Base-by-base conservation (phyloP, 2,888 invertebrate genomes). In the Heteromyza rotundicornis region DNA sequence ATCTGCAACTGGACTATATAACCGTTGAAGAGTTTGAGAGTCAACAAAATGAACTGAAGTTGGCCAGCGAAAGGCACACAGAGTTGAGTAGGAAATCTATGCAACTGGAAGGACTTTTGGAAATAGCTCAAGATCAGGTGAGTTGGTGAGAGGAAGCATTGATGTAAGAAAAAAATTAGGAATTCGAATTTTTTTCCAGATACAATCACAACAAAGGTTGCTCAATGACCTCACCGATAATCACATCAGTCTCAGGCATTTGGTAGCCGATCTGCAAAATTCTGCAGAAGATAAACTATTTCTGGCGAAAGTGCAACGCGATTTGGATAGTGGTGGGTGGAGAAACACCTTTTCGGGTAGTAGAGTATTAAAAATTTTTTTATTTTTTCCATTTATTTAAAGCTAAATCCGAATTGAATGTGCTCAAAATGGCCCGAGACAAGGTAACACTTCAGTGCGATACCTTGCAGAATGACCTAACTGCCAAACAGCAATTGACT, bases 201-300 rank as follows among this genome's bases (percentile, higher is more conserved):
- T 83, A 3, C 72, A 74, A 56, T 79, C 81, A 0, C 82, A 83
- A 57, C 84, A 84, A 55, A 75, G 72, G 47, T 62, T 82, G 19
- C 70, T 83, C 14, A 80, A 78, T 27, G 82, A 82, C 55, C 75
- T 81, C 24, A 82, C 82, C 0, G 83, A 83, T 62, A 83, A 81
- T 57, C 83, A 84, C 58, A 80, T 83, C 3, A 76, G 71, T 40
- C 52, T 84, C 52, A 72, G 84, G 1, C 83, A 84, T 67, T 66
- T 82, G 35, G 81, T 84, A 49, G 82, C 84, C 1, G 83, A 84
- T 74, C 66, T 84, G 7, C 83, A 84, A 64, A 82, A 80, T 60
- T 73, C 72, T 10, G 77, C 76, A 23, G 77, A 79, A 52, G 82
- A 83, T 23, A 83, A 81, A 22, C 71, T 82, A 23, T 54, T 83